Base-by-base conservation (phyloP, 2,888 invertebrate genomes). In the Pandemis corylana region DNA sequence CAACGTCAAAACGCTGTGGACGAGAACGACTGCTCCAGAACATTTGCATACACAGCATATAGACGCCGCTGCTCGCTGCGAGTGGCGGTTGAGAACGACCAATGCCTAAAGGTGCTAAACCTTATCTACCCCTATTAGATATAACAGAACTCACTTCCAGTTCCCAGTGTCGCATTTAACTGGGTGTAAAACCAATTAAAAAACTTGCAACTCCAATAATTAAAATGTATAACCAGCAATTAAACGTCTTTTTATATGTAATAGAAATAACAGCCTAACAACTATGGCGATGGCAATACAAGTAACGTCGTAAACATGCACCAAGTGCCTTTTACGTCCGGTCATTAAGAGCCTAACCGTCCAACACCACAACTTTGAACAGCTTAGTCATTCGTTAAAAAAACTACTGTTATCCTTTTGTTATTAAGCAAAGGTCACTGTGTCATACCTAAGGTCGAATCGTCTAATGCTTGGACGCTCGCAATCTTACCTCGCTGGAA, bases 281-380 rank as follows among this genome's bases (percentile, higher is more conserved):
- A n/a, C 51, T 28, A 59, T 36, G 10, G 56, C n/a, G 41, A 69
- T 36, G 51, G 62, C 20, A 53, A 28, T 28, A 44, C 44, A n/a
- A 44, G 68, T 15, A 62, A 51, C 49, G 42, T 28, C 61, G 61
- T 68, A 61, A 69, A 70, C 66, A 20, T 20, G 20, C 20, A 41
- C 59, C 65, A n/a, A 74, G 74, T 74, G 69, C 46, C 69, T 65
- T 70, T 66, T 53, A 70, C 70, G 53, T 66, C 74, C 70, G 70
- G 66, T 61, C 66, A 70, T 74, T 74, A 70, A 70, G 66, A 56
- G 62, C 61, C 66, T 41, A 49, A 49, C 69, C 49, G 65, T 51
- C 70, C 61, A 36, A 65, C 41, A 46, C 28, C 9, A 28, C 15
- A 73, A 59, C 56, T 64, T 49, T 46, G 41, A 65, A 59, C 68